Base-by-base conservation (phyloP, 2,888 invertebrate species). In the Scaptomyza flava region DNA sequence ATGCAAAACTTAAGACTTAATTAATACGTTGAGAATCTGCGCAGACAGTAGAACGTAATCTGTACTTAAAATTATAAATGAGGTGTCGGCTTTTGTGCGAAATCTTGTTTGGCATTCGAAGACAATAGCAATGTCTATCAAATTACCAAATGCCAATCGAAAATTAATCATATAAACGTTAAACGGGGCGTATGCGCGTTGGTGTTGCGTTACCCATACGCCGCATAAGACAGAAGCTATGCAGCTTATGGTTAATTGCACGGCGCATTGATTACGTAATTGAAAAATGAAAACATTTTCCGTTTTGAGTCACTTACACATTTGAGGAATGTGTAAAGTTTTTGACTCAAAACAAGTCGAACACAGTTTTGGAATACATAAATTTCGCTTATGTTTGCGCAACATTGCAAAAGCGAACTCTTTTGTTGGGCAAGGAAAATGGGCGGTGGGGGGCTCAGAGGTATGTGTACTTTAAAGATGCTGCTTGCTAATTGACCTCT, bases 401-500 rank as follows among this genome's bases (percentile, higher is more conserved):
- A 79, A 67, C 57, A 47, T 41, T 71, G 66, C 52, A 30, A 46
- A 47, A 63, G 27, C 5, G 58, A 75, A 80, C 57, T 79, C 67
- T 81, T 71, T 70, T 75, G 69, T 62, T 42, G 23, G 42, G 11
- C 7, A 3, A 4, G 8, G 43, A 14, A 8, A 0, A 4, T 6
- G 23, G 20, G n/a, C 61, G 42, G 36, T 36, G 4, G 0, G 20
- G 7, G 42, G 1, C 20, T 8, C 5, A 9, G 43, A 6, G n/a
- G 41, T 3, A n/a, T 9, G 51, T 51, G n/a, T 45, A 43, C 23
- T 36, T 59, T 52, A 47, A 62, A 46, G 67, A 67, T 73, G 77
- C 66, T 68, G 58, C 79, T 80, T 78, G 86, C 77, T 84, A 87
- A 87, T 87, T 87, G 87, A 87, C 87, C 87, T 81, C 87, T 87